Evolutionary conservation across 2,113 vertebrate species (phyloP).

Genomic region (Australoheros scitulus): DNA sequence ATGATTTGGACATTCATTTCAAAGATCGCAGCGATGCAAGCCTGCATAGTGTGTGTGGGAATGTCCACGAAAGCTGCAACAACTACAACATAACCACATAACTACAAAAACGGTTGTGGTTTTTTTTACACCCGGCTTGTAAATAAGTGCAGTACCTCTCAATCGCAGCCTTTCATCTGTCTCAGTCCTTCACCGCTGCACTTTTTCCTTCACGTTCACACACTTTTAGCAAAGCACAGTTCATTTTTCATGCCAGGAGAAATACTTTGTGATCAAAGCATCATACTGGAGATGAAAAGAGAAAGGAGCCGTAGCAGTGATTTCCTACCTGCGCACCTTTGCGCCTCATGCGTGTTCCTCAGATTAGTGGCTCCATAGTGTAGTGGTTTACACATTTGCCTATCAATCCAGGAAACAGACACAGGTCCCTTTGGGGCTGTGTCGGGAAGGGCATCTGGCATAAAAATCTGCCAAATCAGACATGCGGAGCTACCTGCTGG

Average conservation of each 20-base stretch:
- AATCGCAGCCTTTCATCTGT: background rate
- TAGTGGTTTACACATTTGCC: background rate
- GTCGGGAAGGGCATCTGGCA: constrained; percentile 6
- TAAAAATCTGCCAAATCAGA: background rate
- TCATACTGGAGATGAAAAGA: background rate
- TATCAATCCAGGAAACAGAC: background rate
- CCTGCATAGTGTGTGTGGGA: background rate
- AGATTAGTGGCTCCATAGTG: background rate
- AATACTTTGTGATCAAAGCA: background rate
- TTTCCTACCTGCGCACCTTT: background rate
- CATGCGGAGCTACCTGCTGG: background rate
- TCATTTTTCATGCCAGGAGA: background rate
- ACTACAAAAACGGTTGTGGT: background rate
- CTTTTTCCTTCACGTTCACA: background rate
- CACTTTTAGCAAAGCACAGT: background rate
- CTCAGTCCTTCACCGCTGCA: background rate
- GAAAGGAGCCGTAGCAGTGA: background rate
- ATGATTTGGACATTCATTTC: background rate
- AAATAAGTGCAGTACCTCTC: background rate
- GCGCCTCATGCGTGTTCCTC: background rate
- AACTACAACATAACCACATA: background rate
- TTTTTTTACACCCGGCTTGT: background rate
- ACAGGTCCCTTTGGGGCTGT: background rate
- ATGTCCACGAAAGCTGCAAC: no score
- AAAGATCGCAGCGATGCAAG: background rate